Evolutionary conservation across 1,140 invertebrate species (phyloP).

Genomic region (Adelges cooleyi): DNA sequence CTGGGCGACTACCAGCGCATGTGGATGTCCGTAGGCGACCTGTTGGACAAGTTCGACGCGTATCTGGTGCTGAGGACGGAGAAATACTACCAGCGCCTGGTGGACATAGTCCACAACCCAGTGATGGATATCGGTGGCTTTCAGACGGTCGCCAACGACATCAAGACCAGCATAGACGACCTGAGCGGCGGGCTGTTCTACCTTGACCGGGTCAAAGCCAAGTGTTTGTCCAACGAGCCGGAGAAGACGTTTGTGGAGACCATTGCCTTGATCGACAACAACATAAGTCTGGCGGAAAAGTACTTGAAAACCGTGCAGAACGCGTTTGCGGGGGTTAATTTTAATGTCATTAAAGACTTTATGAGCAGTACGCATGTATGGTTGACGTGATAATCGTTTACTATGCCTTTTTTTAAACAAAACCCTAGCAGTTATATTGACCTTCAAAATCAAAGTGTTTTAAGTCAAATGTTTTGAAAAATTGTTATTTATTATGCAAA

Average conservation of each 20-base stretch:
- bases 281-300: neutral
- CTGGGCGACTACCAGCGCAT: neutral
- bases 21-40: neutral
- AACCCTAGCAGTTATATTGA: no score
- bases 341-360: neutral
- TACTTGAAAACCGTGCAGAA: neutral
- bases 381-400: neutral
- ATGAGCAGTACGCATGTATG: slow-evolving; percentile 7
- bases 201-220: neutral
- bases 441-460: no score
- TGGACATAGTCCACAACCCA: neutral
- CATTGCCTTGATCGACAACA: slow-evolving; percentile 8
- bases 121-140: neutral
- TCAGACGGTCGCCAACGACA: neutral
- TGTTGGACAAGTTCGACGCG: neutral
- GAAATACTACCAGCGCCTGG: neutral
- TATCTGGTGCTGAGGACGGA: neutral
- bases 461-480: no score
- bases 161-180: neutral
- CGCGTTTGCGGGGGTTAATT: neutral
- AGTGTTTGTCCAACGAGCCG: neutral
- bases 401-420: no score
- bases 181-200: neutral
- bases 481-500: no score
- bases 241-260: neutral